phyloP scores from a whole-genome alignment of 2,113 vertebrate species.

The Struthio camelus region DNA sequence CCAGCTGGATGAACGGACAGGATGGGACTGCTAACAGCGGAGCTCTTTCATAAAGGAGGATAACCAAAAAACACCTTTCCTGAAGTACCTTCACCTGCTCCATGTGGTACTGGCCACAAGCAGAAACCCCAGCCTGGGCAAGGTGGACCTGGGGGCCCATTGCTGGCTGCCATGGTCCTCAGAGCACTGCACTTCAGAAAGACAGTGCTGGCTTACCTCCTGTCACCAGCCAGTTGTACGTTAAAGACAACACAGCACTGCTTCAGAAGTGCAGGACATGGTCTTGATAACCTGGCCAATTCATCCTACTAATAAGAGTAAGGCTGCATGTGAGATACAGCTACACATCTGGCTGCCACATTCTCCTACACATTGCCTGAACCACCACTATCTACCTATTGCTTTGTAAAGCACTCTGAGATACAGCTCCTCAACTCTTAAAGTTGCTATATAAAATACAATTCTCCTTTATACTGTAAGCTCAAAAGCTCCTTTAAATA shows the following conservation, averaged over 20 bases:
- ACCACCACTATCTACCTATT: conserved; percentile 3
- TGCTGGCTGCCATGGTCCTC: not conserved
- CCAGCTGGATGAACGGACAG: too few species aligned
- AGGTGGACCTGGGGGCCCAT: too few species aligned
- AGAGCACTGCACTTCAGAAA: not conserved
- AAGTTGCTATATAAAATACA: conserved; percentile 18
- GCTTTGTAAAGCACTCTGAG: conserved; percentile 4
- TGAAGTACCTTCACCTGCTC: not conserved
- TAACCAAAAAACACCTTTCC: not conserved
- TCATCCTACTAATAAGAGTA: conserved; percentile 35
- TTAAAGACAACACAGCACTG: conserved; percentile 16
- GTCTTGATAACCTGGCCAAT: conserved; percentile 53
- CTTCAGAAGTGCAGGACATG: conserved; percentile 39
- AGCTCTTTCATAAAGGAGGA: too few species aligned
- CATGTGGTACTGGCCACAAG: not conserved
- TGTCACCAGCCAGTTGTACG: not conserved
- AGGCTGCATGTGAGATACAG: conserved; percentile 38
- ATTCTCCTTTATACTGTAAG: conserved; percentile 31
- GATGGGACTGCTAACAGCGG: too few species aligned
- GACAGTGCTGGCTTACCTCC: not conserved
- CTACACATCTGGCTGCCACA: conserved; percentile 38
- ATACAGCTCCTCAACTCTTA: conserved; percentile 24
- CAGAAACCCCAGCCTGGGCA: not conserved
- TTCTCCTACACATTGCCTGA: conserved; percentile 24
- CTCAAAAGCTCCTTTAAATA: conserved; percentile 29